Evolutionary conservation across 1,140 invertebrate genomes (phyloP), one percentile per base, ranked within the genome.

Genomic region (Papilio helenus): DNA sequence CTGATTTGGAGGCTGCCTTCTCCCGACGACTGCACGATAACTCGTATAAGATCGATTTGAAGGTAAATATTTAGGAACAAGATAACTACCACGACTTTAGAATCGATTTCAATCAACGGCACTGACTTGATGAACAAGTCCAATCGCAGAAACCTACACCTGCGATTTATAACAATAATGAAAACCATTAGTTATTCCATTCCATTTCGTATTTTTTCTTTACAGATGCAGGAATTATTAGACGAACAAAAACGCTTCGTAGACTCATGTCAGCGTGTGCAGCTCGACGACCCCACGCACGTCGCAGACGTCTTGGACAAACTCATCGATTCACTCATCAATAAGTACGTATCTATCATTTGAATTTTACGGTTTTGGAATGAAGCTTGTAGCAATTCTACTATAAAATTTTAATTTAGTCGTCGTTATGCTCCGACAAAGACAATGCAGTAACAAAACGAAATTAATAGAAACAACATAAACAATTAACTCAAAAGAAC

Each of bases 241-340:
- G 88, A 95, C 10, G 92, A 94, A 23, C 96, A 96, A 87, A 95
- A 96, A 78, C 90, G 95, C 72, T 96, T 96, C 84, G 87, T 96
- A 39, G 95, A 96, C 83, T 95, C 95, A 18, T 96, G 96, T 85
- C 95, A 96, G 85, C 88, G 95, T 55, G 94, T 96, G 34, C 96
- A 96, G 84, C 93, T 95, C 65, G 95, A 96, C 83, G 96, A 96
- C 81, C 95, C 95, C 1, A 93, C 89, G 4, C 94, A 95, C 83
- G 94, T 96, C 5, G 94, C 95, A 12, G 92, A 95, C 68, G 94
- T 96, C 42, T 84, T 96, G 49, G 95, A 95, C 78, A 96, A 95
- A 91, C 89, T 96, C 12, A 93, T 96, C 18, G 95, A 95, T 80
- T 95, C 95, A 3, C 92, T 96, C 46, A 94, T 95, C 46, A 95